These are phyloP conservation scores for Onychomys torridus DNA, from an alignment of 2,797 vertebrate genomes.

Conservation along the genomic window DNA sequence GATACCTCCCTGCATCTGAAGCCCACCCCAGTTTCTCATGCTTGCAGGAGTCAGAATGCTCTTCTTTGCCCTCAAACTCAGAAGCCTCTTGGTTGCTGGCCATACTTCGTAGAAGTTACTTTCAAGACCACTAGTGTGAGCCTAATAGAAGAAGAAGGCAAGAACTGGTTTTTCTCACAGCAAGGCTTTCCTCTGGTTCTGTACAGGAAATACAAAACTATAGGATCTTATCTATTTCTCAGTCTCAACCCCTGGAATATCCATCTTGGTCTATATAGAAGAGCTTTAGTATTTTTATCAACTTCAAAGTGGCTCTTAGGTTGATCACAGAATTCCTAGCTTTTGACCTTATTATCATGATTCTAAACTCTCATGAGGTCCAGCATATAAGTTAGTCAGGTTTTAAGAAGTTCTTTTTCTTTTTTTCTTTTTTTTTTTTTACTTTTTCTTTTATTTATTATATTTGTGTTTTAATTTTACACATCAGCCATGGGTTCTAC, in stretches of 20 bases:
- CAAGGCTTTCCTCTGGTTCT: not conserved
- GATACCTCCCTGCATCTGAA: not conserved
- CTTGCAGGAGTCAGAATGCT: not conserved
- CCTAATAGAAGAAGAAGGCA: not conserved
- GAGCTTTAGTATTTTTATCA: not conserved
- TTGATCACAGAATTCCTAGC: not conserved
- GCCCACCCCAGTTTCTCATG: not conserved
- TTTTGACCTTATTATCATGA: not conserved
- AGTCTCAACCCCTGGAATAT: not conserved
- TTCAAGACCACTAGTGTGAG: not conserved
- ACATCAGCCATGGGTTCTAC: too few relatives aligned
- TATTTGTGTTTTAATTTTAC: too few relatives aligned
- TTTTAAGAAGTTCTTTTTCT: not conserved
- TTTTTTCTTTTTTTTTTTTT: too few relatives aligned
- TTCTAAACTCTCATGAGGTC: not conserved
- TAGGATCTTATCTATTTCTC: fast-evolving
- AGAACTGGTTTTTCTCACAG: not conserved
- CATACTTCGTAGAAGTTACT: not conserved
- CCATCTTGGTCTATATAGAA: not conserved
- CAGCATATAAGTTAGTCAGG: not conserved
- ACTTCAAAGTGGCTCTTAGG: not conserved
- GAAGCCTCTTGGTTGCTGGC: not conserved
- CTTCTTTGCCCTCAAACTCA: not conserved
- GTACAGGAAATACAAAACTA: not conserved
- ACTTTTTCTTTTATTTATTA: too few relatives aligned